Conservation (phyloP, 2,113 vertebrate species). For the Osmerus eperlanus region DNA sequence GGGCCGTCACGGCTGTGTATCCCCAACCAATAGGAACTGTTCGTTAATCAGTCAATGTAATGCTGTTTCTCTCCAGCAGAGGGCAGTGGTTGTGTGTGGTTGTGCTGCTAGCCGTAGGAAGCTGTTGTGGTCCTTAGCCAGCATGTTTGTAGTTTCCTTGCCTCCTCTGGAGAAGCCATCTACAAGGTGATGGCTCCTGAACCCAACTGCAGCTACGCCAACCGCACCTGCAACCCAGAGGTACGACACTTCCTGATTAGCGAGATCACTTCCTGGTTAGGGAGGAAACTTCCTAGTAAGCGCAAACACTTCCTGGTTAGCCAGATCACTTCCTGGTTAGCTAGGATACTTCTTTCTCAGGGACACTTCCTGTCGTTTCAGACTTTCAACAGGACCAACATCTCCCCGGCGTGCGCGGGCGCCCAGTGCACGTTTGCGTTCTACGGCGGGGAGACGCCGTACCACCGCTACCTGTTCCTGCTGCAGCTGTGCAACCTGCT, state of each 20-base stretch:
- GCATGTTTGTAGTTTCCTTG: conserved; percentile 74
- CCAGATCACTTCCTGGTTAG: too few relatives aligned
- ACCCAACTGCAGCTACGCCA: conserved; percentile 75
- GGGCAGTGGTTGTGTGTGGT: not conserved
- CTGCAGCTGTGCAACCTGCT: conserved; percentile 88
- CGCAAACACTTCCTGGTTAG: too few relatives aligned
- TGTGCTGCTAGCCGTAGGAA: not conserved
- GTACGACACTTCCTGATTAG: conserved; percentile 60
- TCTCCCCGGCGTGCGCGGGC: conserved; percentile 75
- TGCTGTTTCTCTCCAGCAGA: not conserved
- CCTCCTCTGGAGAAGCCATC: conserved; percentile 83
- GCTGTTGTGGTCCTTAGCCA: conserved; percentile 14
- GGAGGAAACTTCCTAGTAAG: too few relatives aligned
- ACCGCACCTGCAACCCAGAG: conserved; percentile 80
- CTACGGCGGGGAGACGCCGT: conserved; percentile 84
- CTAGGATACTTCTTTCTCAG: not conserved
- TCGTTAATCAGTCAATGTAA: too few relatives aligned
- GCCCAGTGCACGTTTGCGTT: conserved; percentile 85
- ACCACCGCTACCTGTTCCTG: conserved; percentile 77
- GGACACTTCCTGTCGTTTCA: conserved; percentile 42
- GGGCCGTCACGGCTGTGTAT: conserved; percentile 88
- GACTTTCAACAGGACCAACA: conserved; percentile 79
- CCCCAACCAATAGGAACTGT: conserved; percentile 61
- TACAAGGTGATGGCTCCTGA: conserved; percentile 83
- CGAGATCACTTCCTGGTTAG: not conserved